phyloP scores from a whole-genome alignment of 2,797 vertebrate genomes.

The Sebastiscus tertius region DNA sequence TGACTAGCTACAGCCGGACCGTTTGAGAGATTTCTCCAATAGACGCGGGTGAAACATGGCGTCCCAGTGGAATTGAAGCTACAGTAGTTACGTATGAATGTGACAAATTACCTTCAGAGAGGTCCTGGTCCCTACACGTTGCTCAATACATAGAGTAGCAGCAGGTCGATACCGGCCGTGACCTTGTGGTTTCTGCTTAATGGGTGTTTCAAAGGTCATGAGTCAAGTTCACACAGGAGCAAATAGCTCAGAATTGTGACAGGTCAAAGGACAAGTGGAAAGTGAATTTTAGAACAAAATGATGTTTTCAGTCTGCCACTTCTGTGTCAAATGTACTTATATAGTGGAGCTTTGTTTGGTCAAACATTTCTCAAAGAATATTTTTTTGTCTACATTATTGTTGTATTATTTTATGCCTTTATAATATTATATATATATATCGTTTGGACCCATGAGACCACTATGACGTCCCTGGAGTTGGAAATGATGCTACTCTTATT shows the following conservation, averaged over 20 bases:
- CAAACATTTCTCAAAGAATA: not conserved
- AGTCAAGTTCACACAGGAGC: constrained; percentile 26
- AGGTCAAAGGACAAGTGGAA: constrained; percentile 2
- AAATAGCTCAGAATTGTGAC: not conserved
- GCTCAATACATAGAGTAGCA: constrained; percentile 12
- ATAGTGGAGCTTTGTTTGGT: not conserved
- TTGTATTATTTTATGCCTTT: not conserved
- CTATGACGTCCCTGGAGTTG: not conserved
- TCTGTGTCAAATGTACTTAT: not conserved
- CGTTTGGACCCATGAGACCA: not conserved
- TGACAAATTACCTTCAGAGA: constrained; percentile 69
- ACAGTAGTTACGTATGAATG: constrained; percentile 59
- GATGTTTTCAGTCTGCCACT: not conserved
- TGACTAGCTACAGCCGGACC: constrained; percentile 27
- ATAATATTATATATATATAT: no score
- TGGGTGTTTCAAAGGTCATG: constrained; percentile 35
- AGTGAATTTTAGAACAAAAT: not conserved
- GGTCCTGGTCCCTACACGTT: constrained; percentile 45
- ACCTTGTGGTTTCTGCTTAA: constrained; percentile 20
- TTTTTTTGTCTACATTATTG: not conserved
- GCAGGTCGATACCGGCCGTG: constrained; percentile 10
- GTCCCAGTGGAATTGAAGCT: constrained; percentile 63
- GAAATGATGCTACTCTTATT: not conserved
- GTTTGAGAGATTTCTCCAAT: constrained; percentile 24
- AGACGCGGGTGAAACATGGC: constrained; percentile 45